Evolutionary conservation across 2,888 invertebrate genomes (phyloP).

Genomic region (Phortica okadai): DNA sequence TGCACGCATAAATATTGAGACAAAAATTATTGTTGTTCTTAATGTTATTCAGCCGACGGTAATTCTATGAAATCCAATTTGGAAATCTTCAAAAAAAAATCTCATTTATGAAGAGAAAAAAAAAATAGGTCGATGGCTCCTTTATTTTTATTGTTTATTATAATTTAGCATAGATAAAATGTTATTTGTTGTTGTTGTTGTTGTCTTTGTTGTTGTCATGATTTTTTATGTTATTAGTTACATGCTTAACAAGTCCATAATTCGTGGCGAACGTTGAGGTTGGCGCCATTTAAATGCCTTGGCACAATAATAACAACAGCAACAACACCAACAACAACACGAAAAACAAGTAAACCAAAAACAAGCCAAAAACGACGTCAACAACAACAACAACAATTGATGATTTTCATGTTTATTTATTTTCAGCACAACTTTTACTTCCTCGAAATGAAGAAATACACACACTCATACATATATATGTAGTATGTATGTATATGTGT

Average conservation of each 20-base stretch:
- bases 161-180: conserved; percentile 19
- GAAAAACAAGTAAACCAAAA: background rate
- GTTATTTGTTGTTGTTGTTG: conserved; percentile 18
- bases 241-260: conserved; percentile 31
- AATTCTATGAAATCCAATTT: no score
- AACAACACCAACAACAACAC: conserved; percentile 30
- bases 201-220: conserved; percentile 19
- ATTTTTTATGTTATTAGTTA: conserved; percentile 27
- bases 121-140: conserved; percentile 13
- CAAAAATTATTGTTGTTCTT: no score
- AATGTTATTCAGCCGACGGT: no score
- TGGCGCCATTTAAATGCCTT: conserved; percentile 33
- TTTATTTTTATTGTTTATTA: conserved; percentile 28
- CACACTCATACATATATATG: background rate
- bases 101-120: background rate
- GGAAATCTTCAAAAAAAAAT: no score
- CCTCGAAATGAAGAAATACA: conserved; percentile 6
- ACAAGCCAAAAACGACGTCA: background rate
- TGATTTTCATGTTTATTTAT: conserved; percentile 34
- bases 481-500: background rate
- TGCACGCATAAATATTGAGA: no score
- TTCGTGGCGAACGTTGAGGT: conserved; percentile 22
- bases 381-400: conserved; percentile 34
- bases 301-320: conserved; percentile 52
- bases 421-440: conserved; percentile 26